Percentiles rank a stretch among this genome's conserved stretches.
These are phyloP conservation scores for Smutsia temminckii DNA, from an alignment of 2,797 vertebrate genomes.

Conservation along the genomic window DNA sequence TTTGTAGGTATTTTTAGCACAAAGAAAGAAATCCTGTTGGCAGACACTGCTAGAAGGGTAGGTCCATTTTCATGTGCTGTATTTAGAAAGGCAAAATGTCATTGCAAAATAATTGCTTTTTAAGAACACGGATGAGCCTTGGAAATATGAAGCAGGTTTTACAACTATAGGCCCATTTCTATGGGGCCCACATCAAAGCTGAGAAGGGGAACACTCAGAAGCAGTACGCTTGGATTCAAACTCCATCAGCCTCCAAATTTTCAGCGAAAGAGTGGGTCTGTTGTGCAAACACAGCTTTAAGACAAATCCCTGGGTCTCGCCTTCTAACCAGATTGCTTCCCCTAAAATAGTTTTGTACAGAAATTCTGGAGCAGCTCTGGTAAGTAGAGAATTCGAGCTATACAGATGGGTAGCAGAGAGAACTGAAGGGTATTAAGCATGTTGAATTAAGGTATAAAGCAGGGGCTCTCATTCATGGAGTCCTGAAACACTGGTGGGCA, in stretches of 20 bases:
- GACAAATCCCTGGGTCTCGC: neutral
- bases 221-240: neutral
- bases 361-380: neutral
- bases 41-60: neutral
- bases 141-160: neutral
- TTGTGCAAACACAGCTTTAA: neutral
- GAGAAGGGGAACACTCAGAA: neutral
- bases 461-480: rapidly evolving
- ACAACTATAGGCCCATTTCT: neutral
- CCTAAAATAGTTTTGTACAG: neutral
- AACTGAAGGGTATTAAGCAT: neutral
- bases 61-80: neutral
- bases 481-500: neutral
- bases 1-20: conserved; percentile 8
- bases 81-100: conserved; percentile 26
- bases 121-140: neutral
- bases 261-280: neutral
- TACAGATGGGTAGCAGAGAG: neutral
- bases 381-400: neutral
- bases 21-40: conserved; percentile 42
- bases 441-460: too few relatives aligned
- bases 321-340: neutral
- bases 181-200: neutral
- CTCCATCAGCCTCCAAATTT: neutral
- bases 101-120: neutral